phyloP scores from a whole-genome alignment of 2,113 vertebrate species.

The Tursiops truncatus region DNA sequence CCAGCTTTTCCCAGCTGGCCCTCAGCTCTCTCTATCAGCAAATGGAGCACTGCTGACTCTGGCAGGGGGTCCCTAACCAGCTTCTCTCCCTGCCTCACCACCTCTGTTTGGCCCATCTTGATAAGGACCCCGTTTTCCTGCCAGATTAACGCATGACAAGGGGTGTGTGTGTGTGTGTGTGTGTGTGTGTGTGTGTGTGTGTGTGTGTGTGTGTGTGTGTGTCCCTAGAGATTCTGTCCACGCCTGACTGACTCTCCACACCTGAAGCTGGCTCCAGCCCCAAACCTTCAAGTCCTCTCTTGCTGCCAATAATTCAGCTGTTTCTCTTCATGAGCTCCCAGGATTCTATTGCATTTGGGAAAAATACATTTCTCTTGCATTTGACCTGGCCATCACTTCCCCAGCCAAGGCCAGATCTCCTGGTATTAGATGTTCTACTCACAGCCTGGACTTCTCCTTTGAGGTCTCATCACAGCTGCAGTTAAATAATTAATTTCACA shows the following conservation, averaged over 20 bases:
- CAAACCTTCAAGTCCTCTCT: background rate
- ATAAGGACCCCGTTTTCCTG: background rate
- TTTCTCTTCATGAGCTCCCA: background rate
- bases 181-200: background rate
- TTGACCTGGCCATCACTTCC: background rate
- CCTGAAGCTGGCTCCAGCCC: background rate
- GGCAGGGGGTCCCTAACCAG: background rate
- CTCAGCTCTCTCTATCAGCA: background rate
- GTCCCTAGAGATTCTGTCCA: background rate
- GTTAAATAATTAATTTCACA: background rate
- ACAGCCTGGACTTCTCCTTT: background rate
- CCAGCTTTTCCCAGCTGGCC: constrained; percentile 68
- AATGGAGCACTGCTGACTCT: background rate
- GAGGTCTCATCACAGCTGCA: background rate
- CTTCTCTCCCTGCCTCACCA: background rate
- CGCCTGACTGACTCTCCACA: background rate
- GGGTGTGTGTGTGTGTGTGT: background rate
- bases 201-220: too few relatives aligned
- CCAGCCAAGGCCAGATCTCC: background rate
- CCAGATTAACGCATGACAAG: background rate
- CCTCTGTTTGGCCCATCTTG: background rate
- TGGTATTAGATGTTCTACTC: background rate
- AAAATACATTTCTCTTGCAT: background rate
- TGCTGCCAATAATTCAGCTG: background rate
- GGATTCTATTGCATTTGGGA: background rate